Conservation (phyloP, 2,113 vertebrate species). For the Thamnophis sirtalis region DNA sequence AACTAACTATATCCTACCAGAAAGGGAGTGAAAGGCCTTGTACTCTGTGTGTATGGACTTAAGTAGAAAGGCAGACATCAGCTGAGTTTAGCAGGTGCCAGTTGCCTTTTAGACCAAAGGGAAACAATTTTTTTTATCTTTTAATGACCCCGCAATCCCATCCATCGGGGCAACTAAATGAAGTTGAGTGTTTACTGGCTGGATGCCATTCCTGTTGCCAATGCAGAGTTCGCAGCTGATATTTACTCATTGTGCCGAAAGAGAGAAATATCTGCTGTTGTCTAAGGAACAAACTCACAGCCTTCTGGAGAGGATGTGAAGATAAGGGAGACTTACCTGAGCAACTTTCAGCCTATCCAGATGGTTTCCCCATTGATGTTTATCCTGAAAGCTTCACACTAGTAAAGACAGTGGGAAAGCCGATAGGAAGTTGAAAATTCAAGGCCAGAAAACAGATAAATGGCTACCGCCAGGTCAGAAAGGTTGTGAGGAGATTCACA, state of each 20-base stretch:
- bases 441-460: neutral
- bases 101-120: neutral
- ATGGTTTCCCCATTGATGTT: neutral
- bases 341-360: neutral
- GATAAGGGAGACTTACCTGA: neutral
- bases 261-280: too few species aligned
- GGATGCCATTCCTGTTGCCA: too few species aligned
- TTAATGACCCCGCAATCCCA: too few species aligned
- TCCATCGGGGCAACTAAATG: too few species aligned
- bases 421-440: neutral
- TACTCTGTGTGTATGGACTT: neutral
- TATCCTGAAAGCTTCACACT: neutral
- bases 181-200: too few species aligned
- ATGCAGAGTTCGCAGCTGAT: too few species aligned
- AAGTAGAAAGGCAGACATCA: neutral
- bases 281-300: too few species aligned
- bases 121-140: neutral
- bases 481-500: neutral
- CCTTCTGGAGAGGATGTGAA: neutral
- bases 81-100: neutral
- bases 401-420: neutral
- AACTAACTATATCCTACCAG: neutral
- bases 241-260: too few species aligned
- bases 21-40: neutral
- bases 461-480: neutral